Conservation (phyloP, 2,797 vertebrate genomes). For the Serranus cabrilla region DNA sequence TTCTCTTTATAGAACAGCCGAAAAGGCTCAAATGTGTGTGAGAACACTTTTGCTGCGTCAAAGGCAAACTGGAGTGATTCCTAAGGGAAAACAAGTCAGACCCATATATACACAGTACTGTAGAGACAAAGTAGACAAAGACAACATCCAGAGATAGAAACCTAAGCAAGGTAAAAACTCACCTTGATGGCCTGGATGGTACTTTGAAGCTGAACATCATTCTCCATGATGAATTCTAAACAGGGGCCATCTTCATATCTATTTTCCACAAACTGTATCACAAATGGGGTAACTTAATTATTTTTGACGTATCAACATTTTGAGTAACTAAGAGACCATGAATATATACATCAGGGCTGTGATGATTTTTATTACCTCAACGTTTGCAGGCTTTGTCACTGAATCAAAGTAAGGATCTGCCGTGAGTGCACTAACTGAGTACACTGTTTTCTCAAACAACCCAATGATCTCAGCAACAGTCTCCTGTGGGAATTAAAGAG, state of each 20-base stretch:
- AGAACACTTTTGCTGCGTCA: constrained; percentile 83
- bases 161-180: constrained; percentile 10
- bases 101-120: background rate
- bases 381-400: constrained; percentile 78
- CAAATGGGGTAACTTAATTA: too few relatives aligned
- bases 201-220: constrained; percentile 84
- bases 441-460: constrained; percentile 82
- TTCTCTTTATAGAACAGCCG: constrained; percentile 88
- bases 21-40: constrained; percentile 86
- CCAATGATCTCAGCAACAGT: constrained; percentile 81
- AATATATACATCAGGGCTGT: background rate
- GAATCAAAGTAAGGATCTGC: constrained; percentile 84
- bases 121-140: background rate
- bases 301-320: too few relatives aligned
- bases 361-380: constrained; percentile 67
- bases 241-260: constrained; percentile 82
- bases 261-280: constrained; percentile 63
- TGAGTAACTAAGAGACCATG: too few relatives aligned
- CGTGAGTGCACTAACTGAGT: constrained; percentile 85
- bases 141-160: background rate
- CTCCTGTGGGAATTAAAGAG: constrained; percentile 72
- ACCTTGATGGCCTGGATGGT: constrained; percentile 87
- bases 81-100: constrained; percentile 68
- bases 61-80: constrained; percentile 86
- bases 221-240: constrained; percentile 84